These are phyloP conservation scores for Hypsibius dujardini DNA, from an alignment of 1,140 invertebrate species.

Conservation along the genomic window DNA sequence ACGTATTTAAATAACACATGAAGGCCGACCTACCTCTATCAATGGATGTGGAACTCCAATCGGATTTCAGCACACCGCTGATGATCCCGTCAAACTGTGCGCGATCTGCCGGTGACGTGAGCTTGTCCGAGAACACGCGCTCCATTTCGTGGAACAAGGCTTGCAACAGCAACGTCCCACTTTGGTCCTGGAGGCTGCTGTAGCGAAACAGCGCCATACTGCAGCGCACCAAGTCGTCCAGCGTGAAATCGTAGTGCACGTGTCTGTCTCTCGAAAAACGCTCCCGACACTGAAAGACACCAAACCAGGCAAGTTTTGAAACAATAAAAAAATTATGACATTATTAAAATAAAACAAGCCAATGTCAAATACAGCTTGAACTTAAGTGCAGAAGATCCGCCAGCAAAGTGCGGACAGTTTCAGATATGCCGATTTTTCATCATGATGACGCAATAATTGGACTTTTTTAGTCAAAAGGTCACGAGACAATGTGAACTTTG, in stretches of 20 bases:
- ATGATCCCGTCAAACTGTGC: constrained; percentile 26
- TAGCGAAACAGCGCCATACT: constrained; percentile 48
- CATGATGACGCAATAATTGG: no score
- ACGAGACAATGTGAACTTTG: no score
- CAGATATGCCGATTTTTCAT: no score
- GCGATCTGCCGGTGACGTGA: constrained; percentile 33
- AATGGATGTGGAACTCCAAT: constrained; percentile 24
- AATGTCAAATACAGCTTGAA: constrained; percentile 28
- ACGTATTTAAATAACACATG: not conserved
- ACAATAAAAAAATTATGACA: constrained; percentile 20
- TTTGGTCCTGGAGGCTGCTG: constrained; percentile 28
- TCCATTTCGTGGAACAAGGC: constrained; percentile 82
- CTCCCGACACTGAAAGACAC: not conserved
- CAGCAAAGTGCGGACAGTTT: no score
- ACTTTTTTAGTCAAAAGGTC: no score
- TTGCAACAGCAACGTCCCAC: constrained; percentile 53
- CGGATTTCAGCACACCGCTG: not conserved
- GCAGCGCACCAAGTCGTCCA: constrained; percentile 52
- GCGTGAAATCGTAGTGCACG: constrained; percentile 43
- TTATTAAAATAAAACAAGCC: constrained; percentile 18
- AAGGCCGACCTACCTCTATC: constrained; percentile 25
- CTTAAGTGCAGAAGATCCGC: no score
- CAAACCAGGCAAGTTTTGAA: not conserved
- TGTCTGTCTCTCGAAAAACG: not conserved
- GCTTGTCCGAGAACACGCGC: constrained; percentile 77